Percentiles rank a stretch among this genome's conserved stretches.
phyloP scores from a whole-genome alignment of 2,113 vertebrate species.

The Macroglossus sobrinus region DNA sequence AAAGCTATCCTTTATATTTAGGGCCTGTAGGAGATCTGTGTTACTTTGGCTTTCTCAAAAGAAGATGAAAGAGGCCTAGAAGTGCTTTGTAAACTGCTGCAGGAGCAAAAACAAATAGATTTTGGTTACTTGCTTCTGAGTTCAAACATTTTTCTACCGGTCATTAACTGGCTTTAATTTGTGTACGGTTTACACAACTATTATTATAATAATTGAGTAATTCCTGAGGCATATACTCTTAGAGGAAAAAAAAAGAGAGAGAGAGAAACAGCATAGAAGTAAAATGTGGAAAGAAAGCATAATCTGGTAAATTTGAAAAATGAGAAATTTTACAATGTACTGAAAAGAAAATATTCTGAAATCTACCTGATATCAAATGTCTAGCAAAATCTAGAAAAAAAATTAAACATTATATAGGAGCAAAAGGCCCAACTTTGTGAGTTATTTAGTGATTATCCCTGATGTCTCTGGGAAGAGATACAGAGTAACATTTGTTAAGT shows the following conservation, averaged over 20 bases:
- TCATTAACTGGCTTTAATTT: not conserved
- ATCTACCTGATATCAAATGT: not conserved
- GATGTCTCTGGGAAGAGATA: not conserved
- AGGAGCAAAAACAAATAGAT: not conserved
- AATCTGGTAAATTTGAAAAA: not conserved
- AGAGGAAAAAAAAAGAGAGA: not conserved
- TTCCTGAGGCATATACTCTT: not conserved
- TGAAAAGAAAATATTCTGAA: not conserved
- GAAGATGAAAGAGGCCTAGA: not conserved
- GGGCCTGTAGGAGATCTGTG: not conserved
- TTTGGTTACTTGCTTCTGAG: not conserved
- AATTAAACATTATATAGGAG: not conserved
- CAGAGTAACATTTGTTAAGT: not conserved
- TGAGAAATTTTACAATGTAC: not conserved
- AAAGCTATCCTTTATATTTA: not conserved
- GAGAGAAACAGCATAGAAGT: not conserved
- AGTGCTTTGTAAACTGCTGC: not conserved
- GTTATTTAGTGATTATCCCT: not conserved
- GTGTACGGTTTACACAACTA: not conserved
- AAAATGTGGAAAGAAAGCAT: not conserved
- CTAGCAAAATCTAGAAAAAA: not conserved
- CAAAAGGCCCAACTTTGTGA: not conserved
- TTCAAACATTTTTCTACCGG: not conserved
- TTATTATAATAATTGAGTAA: not conserved
- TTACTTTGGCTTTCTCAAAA: not conserved